Conservation (phyloP, 2,888 invertebrate species). For the Diabrotica balteata region DNA sequence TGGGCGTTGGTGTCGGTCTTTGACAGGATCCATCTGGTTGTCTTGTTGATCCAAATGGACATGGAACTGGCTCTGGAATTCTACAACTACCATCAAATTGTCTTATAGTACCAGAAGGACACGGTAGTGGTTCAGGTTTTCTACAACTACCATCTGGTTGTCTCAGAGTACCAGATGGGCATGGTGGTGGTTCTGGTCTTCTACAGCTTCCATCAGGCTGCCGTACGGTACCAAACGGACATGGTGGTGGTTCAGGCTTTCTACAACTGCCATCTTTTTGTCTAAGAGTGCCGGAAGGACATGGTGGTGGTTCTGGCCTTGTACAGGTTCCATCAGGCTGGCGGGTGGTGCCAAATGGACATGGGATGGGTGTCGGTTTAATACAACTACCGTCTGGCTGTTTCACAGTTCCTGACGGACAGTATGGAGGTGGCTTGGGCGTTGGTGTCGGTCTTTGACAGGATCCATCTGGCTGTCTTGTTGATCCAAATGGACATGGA, state of each 20-base stretch:
- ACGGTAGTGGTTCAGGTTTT: constrained; percentile 15
- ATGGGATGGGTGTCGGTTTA: constrained; percentile 15
- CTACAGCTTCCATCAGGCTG: constrained; percentile 22
- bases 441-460: constrained; percentile 15
- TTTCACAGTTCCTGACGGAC: constrained; percentile 31
- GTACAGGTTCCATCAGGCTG: constrained; percentile 27
- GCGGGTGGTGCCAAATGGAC: constrained; percentile 31
- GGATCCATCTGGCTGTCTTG: constrained; percentile 28
- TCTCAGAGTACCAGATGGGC: constrained; percentile 19
- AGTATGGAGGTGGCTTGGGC: constrained; percentile 18
- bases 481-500: constrained; percentile 35
- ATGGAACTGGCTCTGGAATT: constrained; percentile 25
- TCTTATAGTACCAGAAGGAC: constrained; percentile 26
- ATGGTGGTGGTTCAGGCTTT: constrained; percentile 17
- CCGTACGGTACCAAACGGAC: constrained; percentile 27
- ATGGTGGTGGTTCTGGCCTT: constrained; percentile 14
- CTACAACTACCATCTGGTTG: constrained; percentile 33
- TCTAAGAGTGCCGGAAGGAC: constrained; percentile 22
- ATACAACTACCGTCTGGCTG: constrained; percentile 29
- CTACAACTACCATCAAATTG: constrained; percentile 26
- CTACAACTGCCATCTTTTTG: constrained; percentile 33
- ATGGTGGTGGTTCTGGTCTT: constrained; percentile 16
- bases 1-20: constrained; percentile 7
- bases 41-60: constrained; percentile 35
- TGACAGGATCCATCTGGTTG: constrained; percentile 29